Conservation (phyloP, 2,888 invertebrate genomes). For the Branchinecta sandiegonensis region DNA sequence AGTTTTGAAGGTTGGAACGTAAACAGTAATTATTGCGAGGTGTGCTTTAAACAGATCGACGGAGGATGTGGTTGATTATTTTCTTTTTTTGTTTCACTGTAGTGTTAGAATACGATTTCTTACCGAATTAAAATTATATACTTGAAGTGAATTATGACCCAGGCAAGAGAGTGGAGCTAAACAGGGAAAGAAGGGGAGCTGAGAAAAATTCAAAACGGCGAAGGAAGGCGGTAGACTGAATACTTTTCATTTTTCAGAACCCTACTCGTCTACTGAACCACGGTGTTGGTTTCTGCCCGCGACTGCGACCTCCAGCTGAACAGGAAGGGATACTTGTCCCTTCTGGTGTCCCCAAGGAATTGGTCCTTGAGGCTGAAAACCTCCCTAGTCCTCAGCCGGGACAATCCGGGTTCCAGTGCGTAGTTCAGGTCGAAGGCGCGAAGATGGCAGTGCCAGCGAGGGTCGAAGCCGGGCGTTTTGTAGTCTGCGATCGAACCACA, state of each 20-base stretch:
- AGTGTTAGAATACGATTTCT: too few relatives aligned
- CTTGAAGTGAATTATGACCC: too few relatives aligned
- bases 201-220: too few relatives aligned
- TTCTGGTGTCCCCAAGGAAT: conserved; percentile 74
- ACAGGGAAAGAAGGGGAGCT: too few relatives aligned
- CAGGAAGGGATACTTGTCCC: conserved; percentile 58
- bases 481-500: conserved; percentile 81
- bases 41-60: too few relatives aligned
- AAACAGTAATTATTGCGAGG: too few relatives aligned
- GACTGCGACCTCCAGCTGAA: conserved; percentile 53
- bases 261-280: conserved; percentile 43
- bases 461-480: conserved; percentile 60
- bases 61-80: too few relatives aligned
- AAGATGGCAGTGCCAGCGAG: conserved; percentile 75
- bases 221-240: not conserved
- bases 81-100: too few relatives aligned
- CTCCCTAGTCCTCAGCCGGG: conserved; percentile 66
- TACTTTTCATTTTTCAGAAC: conserved; percentile 37
- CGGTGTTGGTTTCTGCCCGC: conserved; percentile 57
- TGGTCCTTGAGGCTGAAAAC: conserved; percentile 76
- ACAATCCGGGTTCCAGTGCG: conserved; percentile 79
- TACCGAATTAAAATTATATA: too few relatives aligned
- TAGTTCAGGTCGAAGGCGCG: conserved; percentile 74
- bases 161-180: too few relatives aligned
- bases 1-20: too few relatives aligned